Base-by-base conservation (phyloP, 2,797 vertebrate genomes). In the Lacerta agilis region DNA sequence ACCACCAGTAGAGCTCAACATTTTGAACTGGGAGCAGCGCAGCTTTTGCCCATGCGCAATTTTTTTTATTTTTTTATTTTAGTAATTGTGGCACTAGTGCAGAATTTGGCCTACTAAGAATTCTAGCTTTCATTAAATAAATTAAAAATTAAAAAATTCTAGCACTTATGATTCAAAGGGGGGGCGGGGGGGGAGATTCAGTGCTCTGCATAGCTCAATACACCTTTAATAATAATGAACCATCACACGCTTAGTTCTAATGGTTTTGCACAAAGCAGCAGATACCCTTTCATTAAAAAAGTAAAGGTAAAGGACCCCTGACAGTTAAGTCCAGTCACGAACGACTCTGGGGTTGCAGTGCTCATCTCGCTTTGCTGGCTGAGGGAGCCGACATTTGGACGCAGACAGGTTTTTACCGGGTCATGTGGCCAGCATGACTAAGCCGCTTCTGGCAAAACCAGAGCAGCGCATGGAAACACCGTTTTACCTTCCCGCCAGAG, bases 241-340 rank as follows among this genome's bases (percentile, higher is more conserved):
- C 13, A 49, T 41, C 58, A 76, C 61, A 38, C 9, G 76, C 3
- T 43, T 23, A 61, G 5, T 64, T 23, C 18, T 64, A 64, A 64
- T 64, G 20, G 61, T 64, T 64, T 64, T 64, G 61, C 49, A 55
- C 13, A 55, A 64, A 64, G 61, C 61, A 6, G 18, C 91, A 91
- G 82, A 73, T 86, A 91, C 75, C 66, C 79, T 84, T 25, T 78
- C 76, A 90, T 86, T 64, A 94, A 55, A 55, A 55, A 49, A 11
- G 6, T 43, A 43, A 43, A 43, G 6, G 49, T 15, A 55, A 55
- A 55, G 13, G 49, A 55, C 3, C 13, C 13, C 49, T 15, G 3
- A 49, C 49, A 49, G 3, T 13, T 49, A 49, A 13, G 11, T 49
- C 49, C 11, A 49, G 11, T 13, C 49, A 0, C 1, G 49, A 55